Percentiles rank a stretch among this genome's conserved stretches.
These are phyloP conservation scores for Calypte anna DNA, from an alignment of 2,113 vertebrate species.

Conservation along the genomic window DNA sequence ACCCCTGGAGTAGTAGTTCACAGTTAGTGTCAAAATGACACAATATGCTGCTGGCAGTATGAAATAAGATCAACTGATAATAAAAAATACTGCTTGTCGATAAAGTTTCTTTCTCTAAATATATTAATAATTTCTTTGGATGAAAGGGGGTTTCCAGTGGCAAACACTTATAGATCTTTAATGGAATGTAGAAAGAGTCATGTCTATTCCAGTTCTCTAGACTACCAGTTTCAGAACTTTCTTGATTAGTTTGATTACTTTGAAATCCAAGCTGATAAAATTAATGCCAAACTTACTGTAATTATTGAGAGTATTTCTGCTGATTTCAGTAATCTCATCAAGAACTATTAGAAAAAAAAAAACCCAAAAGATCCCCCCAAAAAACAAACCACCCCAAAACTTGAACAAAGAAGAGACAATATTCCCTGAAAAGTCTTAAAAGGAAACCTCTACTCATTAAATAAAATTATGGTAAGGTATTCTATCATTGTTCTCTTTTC, in stretches of 20 bases:
- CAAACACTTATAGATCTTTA: background rate
- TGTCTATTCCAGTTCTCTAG: background rate
- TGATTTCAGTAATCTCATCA: background rate
- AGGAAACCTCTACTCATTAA: background rate
- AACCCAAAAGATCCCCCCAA: no score
- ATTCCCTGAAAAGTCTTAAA: background rate
- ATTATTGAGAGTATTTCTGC: background rate
- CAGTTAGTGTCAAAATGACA: slow-evolving; percentile 3
- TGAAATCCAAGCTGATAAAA: background rate
- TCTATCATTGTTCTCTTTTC: background rate
- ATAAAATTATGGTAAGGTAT: background rate
- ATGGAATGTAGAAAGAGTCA: background rate
- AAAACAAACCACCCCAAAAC: background rate
- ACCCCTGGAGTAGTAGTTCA: background rate
- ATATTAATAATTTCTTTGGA: background rate
- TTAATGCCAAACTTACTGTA: background rate
- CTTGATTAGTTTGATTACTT: background rate
- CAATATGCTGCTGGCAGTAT: background rate
- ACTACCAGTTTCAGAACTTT: background rate
- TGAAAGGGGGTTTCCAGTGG: background rate
- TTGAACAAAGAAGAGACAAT: background rate
- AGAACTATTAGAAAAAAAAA: background rate
- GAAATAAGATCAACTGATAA: background rate
- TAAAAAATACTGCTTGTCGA: background rate
- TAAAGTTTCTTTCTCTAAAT: background rate